These are phyloP conservation scores for Drosophila merina DNA, from an alignment of 2,888 invertebrate genomes.

Conservation along the genomic window DNA sequence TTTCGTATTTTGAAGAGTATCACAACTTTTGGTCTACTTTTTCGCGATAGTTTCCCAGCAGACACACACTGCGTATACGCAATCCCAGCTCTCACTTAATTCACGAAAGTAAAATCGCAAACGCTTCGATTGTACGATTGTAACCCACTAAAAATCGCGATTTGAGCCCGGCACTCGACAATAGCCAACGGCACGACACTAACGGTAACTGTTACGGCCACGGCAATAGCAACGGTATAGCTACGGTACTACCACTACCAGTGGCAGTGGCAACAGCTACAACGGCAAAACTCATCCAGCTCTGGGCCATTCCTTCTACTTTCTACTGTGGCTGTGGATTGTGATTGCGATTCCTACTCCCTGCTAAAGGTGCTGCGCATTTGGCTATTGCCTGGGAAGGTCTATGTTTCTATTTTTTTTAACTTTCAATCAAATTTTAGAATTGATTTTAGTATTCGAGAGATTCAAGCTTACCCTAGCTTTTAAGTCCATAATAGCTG, in stretches of 20 bases:
- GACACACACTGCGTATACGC: conserved; percentile 53
- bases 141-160: conserved; percentile 53
- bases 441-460: too few species aligned
- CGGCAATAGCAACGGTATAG: conserved; percentile 14
- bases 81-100: conserved; percentile 55
- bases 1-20: too few species aligned
- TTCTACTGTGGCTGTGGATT: conserved; percentile 13
- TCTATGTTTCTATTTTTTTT: neutral
- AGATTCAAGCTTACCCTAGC: too few species aligned
- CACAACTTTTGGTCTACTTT: too few species aligned
- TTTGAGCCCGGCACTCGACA: conserved; percentile 43
- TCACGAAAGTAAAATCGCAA: conserved; percentile 55
- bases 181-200: conserved; percentile 57
- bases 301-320: conserved; percentile 37
- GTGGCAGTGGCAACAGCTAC: conserved; percentile 9
- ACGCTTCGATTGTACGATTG: conserved; percentile 41
- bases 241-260: neutral
- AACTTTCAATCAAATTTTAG: neutral
- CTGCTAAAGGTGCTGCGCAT: conserved; percentile 5
- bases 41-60: neutral
- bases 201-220: conserved; percentile 31
- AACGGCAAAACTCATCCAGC: conserved; percentile 53
- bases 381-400: neutral
- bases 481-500: too few species aligned
- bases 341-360: conserved; percentile 29